Conservation (phyloP, 2,113 vertebrate genomes). For the rabbit (Oryctolagus cuniculus) region mOryCun1.1 NC_091440.1:35628501-35629000, state of each 20-base stretch:
- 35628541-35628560: neutral
- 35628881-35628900: neutral
- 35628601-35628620: conserved; percentile 49
- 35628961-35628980: neutral
- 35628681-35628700: neutral
- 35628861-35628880: conserved; percentile 3
- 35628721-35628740: neutral
- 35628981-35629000: neutral
- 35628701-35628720: neutral
- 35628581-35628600: neutral
- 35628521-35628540: neutral
- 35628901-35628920: conserved; percentile 39
- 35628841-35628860: neutral
- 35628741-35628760: neutral
- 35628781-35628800: neutral
- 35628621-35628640: neutral
- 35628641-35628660: neutral
- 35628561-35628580: neutral
- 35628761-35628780: neutral
- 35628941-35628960: neutral
- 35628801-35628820: neutral
- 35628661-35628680: neutral
- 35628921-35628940: neutral
- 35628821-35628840: neutral
- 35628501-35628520: neutral